Base-by-base conservation (phyloP, 1,140 invertebrate genomes). In the Helicoverpa zea region DNA sequence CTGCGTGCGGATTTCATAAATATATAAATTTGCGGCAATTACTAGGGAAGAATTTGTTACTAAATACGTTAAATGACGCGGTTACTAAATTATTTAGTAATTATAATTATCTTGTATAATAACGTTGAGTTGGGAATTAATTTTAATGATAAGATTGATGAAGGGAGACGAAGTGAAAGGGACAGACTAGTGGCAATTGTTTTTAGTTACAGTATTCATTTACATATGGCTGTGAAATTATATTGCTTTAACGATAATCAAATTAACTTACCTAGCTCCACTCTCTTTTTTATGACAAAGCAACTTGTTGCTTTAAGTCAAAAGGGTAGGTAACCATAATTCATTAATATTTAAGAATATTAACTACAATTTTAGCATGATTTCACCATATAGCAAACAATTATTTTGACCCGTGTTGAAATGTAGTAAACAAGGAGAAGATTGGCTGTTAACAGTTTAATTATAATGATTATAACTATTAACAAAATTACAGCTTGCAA, bases 31-130 rank as follows among this genome's bases (percentile, higher is more conserved):
- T 43, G 54, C 30, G 5, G 18, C 43, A 23, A 58, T 75, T 43
- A 58, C 18, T 61, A 61, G 30, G 30, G 54, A 59, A 75, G 73
- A 75, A 75, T 75, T 75, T 61, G 73, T 75, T 49, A 49, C 64
- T 68, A 68, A 73, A 73, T 58, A 58, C 23, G 73, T 43, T 59
- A 61, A 75, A 75, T 75, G 73, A 75, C 61, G 73, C 43, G 18
- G 74, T 64, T 76, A 76, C 74, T 63, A 30, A 76, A 63, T 51
- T n/a, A 51, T 51, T 76, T 64, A 76, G 73, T 76, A 76, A 76
- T 76, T 76, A 63, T 76, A 49, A 47, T 61, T 9, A 43, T 43
- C 9, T 43, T 61, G 54, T 16, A 16, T 52, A 52, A 73, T 73
- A 56, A 51, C 54, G 68, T 29, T 30, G 5, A 5, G 68, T 52